These are phyloP conservation scores for Parthenolecanium corni DNA, from an alignment of 2,888 invertebrate genomes.

Conservation along the genomic window DNA sequence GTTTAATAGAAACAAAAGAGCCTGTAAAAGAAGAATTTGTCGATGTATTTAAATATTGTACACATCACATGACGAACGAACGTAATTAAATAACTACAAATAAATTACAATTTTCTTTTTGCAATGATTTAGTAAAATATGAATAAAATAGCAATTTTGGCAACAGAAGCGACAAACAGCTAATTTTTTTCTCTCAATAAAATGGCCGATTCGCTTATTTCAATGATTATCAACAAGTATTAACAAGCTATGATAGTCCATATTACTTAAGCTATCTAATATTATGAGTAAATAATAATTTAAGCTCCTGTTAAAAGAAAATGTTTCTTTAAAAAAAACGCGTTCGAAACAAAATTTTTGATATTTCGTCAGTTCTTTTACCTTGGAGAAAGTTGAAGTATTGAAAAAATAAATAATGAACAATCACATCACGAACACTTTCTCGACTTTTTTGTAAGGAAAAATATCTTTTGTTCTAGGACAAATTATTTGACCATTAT, in stretches of 20 bases:
- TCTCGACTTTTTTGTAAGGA: slow-evolving; percentile 81
- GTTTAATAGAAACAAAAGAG: too few relatives aligned
- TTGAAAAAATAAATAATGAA: not conserved
- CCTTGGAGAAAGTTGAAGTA: not conserved
- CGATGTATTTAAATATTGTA: slow-evolving; percentile 3
- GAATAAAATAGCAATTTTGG: slow-evolving; percentile 6
- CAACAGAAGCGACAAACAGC: slow-evolving; percentile 19
- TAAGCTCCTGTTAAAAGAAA: slow-evolving; percentile 9
- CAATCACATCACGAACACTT: slow-evolving; percentile 90
- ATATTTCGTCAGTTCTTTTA: slow-evolving; percentile 10
- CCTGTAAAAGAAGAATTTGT: too few relatives aligned
- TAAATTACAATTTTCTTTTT: slow-evolving; percentile 9
- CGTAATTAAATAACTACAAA: slow-evolving; percentile 5
- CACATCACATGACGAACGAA: slow-evolving; percentile 7
- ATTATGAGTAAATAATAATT: slow-evolving; percentile 2
- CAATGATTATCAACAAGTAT: too few relatives aligned
- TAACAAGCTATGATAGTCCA: not conserved
- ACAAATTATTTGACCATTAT: slow-evolving; percentile 83
- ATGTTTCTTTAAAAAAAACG: slow-evolving; percentile 2
- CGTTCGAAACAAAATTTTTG: slow-evolving; percentile 9
- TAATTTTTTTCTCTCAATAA: not conserved
- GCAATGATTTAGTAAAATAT: not conserved
- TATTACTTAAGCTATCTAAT: not conserved
- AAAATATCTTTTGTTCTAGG: slow-evolving; percentile 89
- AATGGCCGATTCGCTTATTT: not conserved